Evolutionary conservation across 2,113 vertebrate species (phyloP).

Genomic region (Laticauda laticaudata): DNA sequence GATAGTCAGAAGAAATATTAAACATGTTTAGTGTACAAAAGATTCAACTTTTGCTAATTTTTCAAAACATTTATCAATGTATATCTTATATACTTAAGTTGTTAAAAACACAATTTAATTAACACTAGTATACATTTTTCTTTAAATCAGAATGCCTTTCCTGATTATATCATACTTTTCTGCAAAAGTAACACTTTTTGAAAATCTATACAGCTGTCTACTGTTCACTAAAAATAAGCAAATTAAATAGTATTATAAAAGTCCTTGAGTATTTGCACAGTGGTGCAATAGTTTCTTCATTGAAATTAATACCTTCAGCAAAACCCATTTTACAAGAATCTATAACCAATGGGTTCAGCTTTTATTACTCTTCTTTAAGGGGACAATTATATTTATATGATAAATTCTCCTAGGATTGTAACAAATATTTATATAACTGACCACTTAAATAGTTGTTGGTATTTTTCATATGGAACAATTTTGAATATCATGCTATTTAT

Average conservation of each 20-base stretch:
- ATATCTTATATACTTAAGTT: slow-evolving; percentile 35
- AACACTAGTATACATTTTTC: slow-evolving; percentile 47
- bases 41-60: slow-evolving; percentile 60
- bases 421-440: slow-evolving; percentile 74
- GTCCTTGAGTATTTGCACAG: slow-evolving; percentile 62
- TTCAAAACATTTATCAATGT: slow-evolving; percentile 6
- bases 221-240: slow-evolving; percentile 62
- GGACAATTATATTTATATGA: slow-evolving; percentile 78
- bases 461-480: slow-evolving; percentile 65
- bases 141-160: slow-evolving; percentile 58
- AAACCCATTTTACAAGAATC: slow-evolving; percentile 75
- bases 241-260: slow-evolving; percentile 74
- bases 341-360: slow-evolving; percentile 72
- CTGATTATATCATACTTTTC: slow-evolving; percentile 66
- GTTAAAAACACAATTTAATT: slow-evolving; percentile 54
- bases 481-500: slow-evolving; percentile 56
- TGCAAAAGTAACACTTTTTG: slow-evolving; percentile 73
- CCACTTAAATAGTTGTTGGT: slow-evolving; percentile 71
- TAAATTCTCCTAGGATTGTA: slow-evolving; percentile 74
- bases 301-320: slow-evolving; percentile 69
- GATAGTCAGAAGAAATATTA: neutral
- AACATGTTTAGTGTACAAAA: slow-evolving; percentile 48
- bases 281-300: slow-evolving; percentile 64
- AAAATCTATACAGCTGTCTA: slow-evolving; percentile 66
- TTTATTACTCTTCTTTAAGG: slow-evolving; percentile 76